Evolutionary conservation across 2,797 vertebrate genomes (phyloP).

Genomic region (Telmatherina bonti): DNA sequence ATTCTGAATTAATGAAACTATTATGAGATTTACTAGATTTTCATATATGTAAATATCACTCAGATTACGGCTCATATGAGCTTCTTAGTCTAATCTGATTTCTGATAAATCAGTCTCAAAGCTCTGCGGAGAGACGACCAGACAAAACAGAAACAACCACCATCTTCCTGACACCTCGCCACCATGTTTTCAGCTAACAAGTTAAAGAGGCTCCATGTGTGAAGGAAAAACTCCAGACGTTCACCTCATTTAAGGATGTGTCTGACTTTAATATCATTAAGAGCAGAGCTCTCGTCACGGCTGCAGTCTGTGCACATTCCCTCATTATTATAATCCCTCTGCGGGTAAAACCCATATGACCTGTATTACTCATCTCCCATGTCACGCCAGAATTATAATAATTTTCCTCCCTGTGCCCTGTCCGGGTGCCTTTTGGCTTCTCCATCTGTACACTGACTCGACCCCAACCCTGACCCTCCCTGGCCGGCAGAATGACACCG

Average conservation of each 20-base stretch:
- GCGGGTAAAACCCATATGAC: constrained; percentile 81
- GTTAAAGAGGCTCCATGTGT: constrained; percentile 12
- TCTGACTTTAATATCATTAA: constrained; percentile 64
- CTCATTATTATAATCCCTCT: constrained; percentile 72
- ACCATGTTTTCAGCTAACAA: background rate
- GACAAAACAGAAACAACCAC: constrained; percentile 13
- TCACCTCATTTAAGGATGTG: constrained; percentile 48
- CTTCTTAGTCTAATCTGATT: constrained; percentile 81
- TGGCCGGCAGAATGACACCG: constrained; percentile 3
- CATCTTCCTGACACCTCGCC: too few species aligned
- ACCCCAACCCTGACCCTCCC: constrained; percentile 1
- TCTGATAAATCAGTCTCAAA: constrained; percentile 74
- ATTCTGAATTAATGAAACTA: constrained; percentile 76
- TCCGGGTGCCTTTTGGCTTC: constrained; percentile 63
- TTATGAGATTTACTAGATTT: constrained; percentile 74
- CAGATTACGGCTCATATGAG: constrained; percentile 74
- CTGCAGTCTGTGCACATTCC: constrained; percentile 59
- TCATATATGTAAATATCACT: constrained; percentile 80
- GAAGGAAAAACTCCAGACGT: background rate
- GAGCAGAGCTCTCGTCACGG: constrained; percentile 60
- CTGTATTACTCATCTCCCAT: constrained; percentile 78
- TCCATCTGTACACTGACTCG: constrained; percentile 58
- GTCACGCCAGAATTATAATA: constrained; percentile 76
- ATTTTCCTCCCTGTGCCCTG: constrained; percentile 45
- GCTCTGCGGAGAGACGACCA: constrained; percentile 27